Percentiles rank a stretch among this genome's conserved stretches.
Evolutionary conservation across 2,113 vertebrate genomes (phyloP).

Genomic region (Manacus vitellinus): DNA sequence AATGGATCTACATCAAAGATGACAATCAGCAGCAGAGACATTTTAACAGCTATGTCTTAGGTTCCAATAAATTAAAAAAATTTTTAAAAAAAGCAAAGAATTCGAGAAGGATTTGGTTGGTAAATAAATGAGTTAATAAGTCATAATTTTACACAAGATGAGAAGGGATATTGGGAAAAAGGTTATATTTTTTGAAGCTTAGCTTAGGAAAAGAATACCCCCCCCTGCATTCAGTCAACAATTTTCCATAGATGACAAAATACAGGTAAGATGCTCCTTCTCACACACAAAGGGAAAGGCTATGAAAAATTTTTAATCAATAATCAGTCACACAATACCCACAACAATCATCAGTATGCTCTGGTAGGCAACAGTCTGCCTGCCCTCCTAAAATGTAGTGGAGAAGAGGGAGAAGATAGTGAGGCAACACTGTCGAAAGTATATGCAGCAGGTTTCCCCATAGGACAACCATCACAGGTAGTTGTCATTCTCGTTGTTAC

Average conservation of each 20-base stretch:
- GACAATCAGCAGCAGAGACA: background rate
- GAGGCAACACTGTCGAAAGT: accelerated
- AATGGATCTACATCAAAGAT: background rate
- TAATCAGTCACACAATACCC: background rate
- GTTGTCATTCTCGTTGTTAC: background rate
- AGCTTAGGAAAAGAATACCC: too few species aligned
- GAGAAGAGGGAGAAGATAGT: background rate
- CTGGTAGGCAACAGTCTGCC: background rate
- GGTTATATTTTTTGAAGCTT: background rate
- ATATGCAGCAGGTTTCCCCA: background rate
- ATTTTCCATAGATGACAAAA: background rate
- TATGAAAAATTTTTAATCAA: background rate
- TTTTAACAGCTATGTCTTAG: background rate
- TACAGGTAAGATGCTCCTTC: background rate
- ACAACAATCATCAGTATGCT: background rate
- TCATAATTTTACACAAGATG: background rate
- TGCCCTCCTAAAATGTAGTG: background rate
- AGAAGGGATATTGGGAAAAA: background rate
- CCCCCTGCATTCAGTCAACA: background rate
- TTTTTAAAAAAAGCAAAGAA: background rate
- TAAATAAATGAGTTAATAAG: background rate
- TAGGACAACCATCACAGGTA: background rate
- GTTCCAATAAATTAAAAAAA: background rate
- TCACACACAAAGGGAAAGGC: background rate
- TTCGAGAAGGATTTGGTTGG: background rate